Evolutionary conservation across 2,797 vertebrate genomes (phyloP).

Genomic region (Rhyacichthys aspro): DNA sequence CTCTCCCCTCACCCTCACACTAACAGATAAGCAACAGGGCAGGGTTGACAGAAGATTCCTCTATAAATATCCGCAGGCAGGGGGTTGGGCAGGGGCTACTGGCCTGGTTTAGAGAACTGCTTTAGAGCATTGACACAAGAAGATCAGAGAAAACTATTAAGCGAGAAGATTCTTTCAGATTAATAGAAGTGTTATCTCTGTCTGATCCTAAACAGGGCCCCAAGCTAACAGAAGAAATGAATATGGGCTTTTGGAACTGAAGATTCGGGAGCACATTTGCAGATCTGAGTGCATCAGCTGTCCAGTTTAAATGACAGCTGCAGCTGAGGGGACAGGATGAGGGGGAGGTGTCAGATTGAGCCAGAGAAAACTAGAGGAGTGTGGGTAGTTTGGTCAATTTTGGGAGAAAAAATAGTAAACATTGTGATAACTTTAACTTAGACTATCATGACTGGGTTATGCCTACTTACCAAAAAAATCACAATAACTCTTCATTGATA

Average conservation of each 20-base stretch:
- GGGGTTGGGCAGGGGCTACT: conserved; percentile 14
- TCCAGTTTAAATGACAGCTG: conserved; percentile 70
- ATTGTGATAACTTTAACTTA: neutral
- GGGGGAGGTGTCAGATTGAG: conserved; percentile 20
- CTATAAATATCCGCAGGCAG: conserved; percentile 88
- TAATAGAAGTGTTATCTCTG: neutral
- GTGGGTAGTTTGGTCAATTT: neutral
- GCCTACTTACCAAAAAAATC: too few species aligned
- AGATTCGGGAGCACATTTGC: conserved; percentile 33
- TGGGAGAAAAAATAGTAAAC: neutral
- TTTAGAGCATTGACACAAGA: conserved; percentile 1
- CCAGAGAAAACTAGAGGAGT: neutral
- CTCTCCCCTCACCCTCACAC: conserved; percentile 47
- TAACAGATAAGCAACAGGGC: conserved; percentile 76
- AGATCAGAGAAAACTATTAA: neutral
- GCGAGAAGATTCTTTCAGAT: neutral
- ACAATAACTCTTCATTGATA: too few species aligned
- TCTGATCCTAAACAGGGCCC: too few species aligned
- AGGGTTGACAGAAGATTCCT: conserved; percentile 79
- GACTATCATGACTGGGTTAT: too few species aligned
- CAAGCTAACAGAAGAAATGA: neutral
- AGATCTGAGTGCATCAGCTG: conserved; percentile 50
- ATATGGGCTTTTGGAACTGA: neutral
- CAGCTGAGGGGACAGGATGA: conserved; percentile 66
- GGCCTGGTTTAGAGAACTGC: conserved; percentile 65